These are phyloP conservation scores for Cataglyphis albicans DNA, from an alignment of 2,888 invertebrate species.

Conservation along the genomic window DNA sequence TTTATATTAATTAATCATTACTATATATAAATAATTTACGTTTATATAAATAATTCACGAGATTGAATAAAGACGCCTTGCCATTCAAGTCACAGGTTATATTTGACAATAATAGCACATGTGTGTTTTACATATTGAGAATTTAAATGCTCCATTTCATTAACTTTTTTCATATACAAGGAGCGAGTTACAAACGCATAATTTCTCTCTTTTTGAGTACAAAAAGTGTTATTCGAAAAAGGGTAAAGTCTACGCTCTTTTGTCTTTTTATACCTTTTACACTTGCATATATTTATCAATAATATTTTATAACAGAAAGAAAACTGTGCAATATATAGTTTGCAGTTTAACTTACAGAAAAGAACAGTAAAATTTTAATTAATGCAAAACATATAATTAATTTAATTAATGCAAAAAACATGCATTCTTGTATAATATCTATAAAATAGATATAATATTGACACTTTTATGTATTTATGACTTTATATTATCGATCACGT, in stretches of 20 bases:
- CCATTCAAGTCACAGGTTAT: slow-evolving; percentile 25
- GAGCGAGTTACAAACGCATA: background rate
- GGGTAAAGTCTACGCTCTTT: background rate
- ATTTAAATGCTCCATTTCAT: background rate
- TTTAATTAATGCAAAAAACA: background rate
- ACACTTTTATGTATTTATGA: background rate
- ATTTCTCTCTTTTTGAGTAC: background rate
- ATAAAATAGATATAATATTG: background rate
- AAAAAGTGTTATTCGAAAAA: background rate
- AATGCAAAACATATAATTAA: background rate
- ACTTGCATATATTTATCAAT: background rate
- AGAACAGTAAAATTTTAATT: background rate
- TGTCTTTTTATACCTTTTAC: slow-evolving; percentile 14
- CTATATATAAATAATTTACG: background rate
- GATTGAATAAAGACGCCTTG: background rate
- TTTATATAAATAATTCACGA: background rate
- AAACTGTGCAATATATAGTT: background rate
- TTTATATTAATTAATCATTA: background rate
- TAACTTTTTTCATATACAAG: background rate
- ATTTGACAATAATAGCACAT: background rate
- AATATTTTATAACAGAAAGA: background rate
- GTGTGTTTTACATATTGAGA: background rate
- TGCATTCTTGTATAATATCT: background rate
- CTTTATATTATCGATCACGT: background rate
- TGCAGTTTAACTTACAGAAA: background rate